Evolutionary conservation across 37 sponge, comb jelly and placozoan species (phyloP).

Genomic region (Chondrilla cf. caribensis): DNA sequence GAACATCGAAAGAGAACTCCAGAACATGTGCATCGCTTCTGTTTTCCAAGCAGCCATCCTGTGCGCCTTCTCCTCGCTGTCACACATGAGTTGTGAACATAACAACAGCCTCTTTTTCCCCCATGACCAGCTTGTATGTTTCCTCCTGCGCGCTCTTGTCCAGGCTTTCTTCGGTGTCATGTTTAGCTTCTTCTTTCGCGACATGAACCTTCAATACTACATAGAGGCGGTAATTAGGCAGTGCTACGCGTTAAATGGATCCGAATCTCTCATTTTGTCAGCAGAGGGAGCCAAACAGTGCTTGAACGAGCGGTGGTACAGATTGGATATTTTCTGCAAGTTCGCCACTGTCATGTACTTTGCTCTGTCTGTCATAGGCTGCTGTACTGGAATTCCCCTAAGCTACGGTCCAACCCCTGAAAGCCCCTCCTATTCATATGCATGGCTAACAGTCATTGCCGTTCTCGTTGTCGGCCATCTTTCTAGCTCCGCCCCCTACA

Average conservation of each 20-base stretch:
- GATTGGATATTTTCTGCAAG: not conserved
- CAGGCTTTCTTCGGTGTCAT: not conserved
- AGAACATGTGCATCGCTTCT: not conserved
- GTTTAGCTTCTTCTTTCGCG: not conserved
- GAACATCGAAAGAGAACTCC: not conserved
- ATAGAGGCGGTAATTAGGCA: not conserved
- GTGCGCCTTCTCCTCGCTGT: too few relatives aligned
- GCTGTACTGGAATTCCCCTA: not conserved
- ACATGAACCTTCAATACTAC: not conserved
- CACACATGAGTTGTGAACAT: too few relatives aligned
- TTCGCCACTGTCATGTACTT: not conserved
- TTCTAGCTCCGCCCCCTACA: not conserved
- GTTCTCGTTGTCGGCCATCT: not conserved
- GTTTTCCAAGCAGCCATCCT: not conserved
- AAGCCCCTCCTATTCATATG: not conserved
- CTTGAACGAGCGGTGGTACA: constrained; percentile 6
- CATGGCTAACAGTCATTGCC: not conserved
- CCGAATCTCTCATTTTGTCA: not conserved
- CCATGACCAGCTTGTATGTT: not conserved
- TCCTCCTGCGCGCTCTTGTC: not conserved
- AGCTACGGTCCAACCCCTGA: not conserved
- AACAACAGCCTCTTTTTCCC: not conserved
- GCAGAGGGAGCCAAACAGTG: not conserved
- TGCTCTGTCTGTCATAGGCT: not conserved
- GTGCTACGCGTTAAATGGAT: not conserved